Evolutionary conservation across 1,140 invertebrate species (phyloP).

Genomic region (fruit fly (Drosophila melanogaster)): Release_6_plus_ISO1_MT NT_033779.5:3321501-3322000

Average conservation of each 20-base stretch:
- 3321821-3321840: slow-evolving; percentile 85
- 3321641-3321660: slow-evolving; percentile 63
- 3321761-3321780: slow-evolving; percentile 86
- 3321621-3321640: slow-evolving; percentile 86
- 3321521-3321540: slow-evolving; percentile 80
- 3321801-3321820: slow-evolving; percentile 87
- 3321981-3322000: slow-evolving; percentile 52
- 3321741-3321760: slow-evolving; percentile 65
- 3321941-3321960: slow-evolving; percentile 28
- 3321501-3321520: slow-evolving; percentile 15
- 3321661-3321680: slow-evolving; percentile 66
- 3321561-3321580: slow-evolving; percentile 84
- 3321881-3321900: slow-evolving; percentile 67
- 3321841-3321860: slow-evolving; percentile 85
- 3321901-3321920: slow-evolving; percentile 67
- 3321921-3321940: slow-evolving; percentile 59
- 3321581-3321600: slow-evolving; percentile 84
- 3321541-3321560: slow-evolving; percentile 74
- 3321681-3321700: slow-evolving; percentile 69
- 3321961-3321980: slow-evolving; percentile 38
- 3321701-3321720: slow-evolving; percentile 60
- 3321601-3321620: slow-evolving; percentile 85
- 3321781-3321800: slow-evolving; percentile 86
- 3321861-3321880: slow-evolving; percentile 85
- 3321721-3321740: slow-evolving; percentile 58